Evolutionary conservation across 2,888 invertebrate genomes (phyloP).

Genomic region (Meganola albula): DNA sequence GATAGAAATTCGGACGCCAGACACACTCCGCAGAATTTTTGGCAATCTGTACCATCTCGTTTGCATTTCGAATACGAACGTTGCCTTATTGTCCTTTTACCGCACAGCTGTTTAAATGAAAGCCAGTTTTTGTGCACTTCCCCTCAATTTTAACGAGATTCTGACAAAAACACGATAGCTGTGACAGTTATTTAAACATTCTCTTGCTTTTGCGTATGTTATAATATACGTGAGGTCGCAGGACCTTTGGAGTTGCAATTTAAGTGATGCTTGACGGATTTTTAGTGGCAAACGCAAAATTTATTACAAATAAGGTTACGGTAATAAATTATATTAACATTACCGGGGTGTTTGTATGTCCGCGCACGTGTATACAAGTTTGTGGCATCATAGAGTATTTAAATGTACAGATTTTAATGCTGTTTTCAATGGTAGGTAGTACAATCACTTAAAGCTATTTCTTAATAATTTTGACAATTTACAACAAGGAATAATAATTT

Average conservation of each 20-base stretch:
- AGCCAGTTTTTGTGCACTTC: conserved; percentile 58
- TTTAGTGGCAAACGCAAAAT: too few species aligned
- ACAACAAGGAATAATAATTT: too few species aligned
- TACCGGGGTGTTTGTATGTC: too few species aligned
- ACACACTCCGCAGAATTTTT: conserved; percentile 36
- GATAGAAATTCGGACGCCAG: too few species aligned
- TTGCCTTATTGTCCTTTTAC: conserved; percentile 50
- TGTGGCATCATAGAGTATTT: too few species aligned
- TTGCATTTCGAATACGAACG: conserved; percentile 54
- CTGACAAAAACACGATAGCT: conserved; percentile 51
- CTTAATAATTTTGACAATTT: too few species aligned
- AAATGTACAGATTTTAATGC: too few species aligned
- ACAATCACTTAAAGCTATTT: too few species aligned
- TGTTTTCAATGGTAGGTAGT: too few species aligned
- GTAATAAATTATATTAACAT: too few species aligned
- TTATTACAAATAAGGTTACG: too few species aligned
- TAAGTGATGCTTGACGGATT: conserved; percentile 18
- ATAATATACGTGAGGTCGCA: conserved; percentile 37
- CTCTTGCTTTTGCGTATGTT: conserved; percentile 35
- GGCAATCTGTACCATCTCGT: conserved; percentile 50
- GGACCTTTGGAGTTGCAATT: conserved; percentile 29
- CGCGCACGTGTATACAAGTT: too few species aligned
- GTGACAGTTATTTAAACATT: conserved; percentile 61
- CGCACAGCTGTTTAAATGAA: conserved; percentile 57
- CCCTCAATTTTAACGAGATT: conserved; percentile 60